A percentile compares a stretch with the other conserved stretches of the same genome.
Conservation (phyloP, 2,888 invertebrate species). For the Tipula lateralis region DNA sequence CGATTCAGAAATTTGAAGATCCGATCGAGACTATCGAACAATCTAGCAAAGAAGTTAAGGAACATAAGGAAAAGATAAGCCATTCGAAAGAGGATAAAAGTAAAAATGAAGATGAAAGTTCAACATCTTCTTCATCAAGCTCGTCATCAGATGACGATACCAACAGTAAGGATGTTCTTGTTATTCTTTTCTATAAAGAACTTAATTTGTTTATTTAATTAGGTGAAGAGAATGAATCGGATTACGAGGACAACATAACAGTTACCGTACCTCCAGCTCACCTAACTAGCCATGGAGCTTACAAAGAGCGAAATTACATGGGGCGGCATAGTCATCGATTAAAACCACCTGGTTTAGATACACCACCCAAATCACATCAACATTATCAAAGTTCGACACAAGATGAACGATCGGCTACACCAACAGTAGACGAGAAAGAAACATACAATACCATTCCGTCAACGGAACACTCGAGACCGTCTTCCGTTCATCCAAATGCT, state of each 20-base stretch:
- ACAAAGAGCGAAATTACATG: slow-evolving; percentile 37
- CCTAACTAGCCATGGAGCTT: slow-evolving; percentile 37
- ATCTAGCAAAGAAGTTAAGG: background rate
- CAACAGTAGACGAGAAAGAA: slow-evolving; percentile 61
- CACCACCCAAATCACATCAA: slow-evolving; percentile 43
- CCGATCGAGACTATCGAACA: background rate
- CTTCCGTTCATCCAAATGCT: slow-evolving; percentile 33
- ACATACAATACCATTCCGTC: slow-evolving; percentile 37
- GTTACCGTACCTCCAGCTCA: slow-evolving; percentile 53
- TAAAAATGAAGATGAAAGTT: slow-evolving; percentile 3
- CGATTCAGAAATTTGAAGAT: slow-evolving; percentile 7
- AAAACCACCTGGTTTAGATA: slow-evolving; percentile 52
- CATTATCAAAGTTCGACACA: slow-evolving; percentile 35
- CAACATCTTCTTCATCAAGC: background rate
- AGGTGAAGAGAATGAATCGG: slow-evolving; percentile 48
- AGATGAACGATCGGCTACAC: slow-evolving; percentile 66
- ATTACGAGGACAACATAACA: slow-evolving; percentile 58
- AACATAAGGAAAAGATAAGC: background rate
- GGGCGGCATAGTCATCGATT: slow-evolving; percentile 39
- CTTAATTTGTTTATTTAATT: background rate
- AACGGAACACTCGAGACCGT: background rate
- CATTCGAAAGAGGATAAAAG: background rate
- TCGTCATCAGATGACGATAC: background rate
- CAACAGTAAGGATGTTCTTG: background rate
- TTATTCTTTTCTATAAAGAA: background rate